phyloP scores from a whole-genome alignment of 2,113 vertebrate species.

The Ctenomys sociabilis region DNA sequence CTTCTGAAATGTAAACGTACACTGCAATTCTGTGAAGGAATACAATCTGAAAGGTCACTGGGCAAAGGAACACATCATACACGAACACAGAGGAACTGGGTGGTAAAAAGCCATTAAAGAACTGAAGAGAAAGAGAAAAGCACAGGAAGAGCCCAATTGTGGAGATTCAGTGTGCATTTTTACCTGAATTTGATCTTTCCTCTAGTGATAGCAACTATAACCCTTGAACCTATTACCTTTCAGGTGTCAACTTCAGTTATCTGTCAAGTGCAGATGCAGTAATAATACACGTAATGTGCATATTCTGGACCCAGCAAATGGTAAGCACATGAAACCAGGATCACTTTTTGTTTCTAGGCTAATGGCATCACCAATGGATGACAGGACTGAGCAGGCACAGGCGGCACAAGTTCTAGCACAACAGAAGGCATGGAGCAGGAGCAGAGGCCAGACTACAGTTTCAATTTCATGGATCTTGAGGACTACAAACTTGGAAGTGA shows the following conservation, averaged over 20 bases:
- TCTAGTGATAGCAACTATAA: neutral
- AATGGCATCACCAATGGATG: neutral
- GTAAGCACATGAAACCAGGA: neutral
- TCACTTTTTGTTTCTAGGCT: accelerated
- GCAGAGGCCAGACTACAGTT: neutral
- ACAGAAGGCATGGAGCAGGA: neutral
- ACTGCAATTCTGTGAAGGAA: neutral
- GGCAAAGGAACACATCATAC: neutral
- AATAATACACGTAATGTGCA: neutral
- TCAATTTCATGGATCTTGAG: too few species aligned
- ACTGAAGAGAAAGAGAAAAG: neutral
- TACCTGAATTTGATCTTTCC: neutral
- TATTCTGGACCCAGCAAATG: neutral
- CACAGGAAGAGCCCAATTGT: neutral
- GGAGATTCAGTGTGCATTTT: neutral
- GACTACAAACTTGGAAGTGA: neutral
- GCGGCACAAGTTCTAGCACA: neutral
- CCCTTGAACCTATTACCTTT: neutral
- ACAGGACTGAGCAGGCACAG: neutral
- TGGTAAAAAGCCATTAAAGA: neutral
- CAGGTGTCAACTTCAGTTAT: neutral
- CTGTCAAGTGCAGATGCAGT: neutral
- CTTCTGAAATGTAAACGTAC: neutral
- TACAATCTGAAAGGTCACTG: neutral
- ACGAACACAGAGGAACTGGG: neutral